Conservation (phyloP, 2,797 vertebrate genomes). For the Hoplostethus atlanticus region DNA sequence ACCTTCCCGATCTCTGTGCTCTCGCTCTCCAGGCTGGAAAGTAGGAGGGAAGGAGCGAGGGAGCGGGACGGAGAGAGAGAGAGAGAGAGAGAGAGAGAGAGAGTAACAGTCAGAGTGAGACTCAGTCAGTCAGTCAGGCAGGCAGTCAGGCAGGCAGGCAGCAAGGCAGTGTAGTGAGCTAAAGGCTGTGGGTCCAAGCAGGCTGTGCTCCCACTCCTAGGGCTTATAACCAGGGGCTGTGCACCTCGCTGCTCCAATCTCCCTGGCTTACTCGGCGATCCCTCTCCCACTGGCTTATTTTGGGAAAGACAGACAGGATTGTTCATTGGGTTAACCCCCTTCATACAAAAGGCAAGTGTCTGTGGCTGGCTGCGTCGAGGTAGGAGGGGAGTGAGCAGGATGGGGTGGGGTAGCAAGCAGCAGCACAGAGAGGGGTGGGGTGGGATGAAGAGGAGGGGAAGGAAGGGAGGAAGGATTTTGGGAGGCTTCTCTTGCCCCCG, state of each 20-base stretch:
- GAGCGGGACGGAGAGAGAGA: slow-evolving; percentile 32
- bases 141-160: slow-evolving; percentile 46
- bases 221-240: slow-evolving; percentile 85
- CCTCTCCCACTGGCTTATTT: slow-evolving; percentile 83
- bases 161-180: slow-evolving; percentile 72
- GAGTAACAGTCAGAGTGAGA: slow-evolving; percentile 68
- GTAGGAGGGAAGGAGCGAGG: slow-evolving; percentile 82
- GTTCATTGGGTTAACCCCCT: slow-evolving; percentile 82
- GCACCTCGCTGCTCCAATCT: slow-evolving; percentile 84
- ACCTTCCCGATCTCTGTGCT: slow-evolving; percentile 85
- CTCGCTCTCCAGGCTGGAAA: slow-evolving; percentile 84
- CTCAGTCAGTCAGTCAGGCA: slow-evolving; percentile 58
- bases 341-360: slow-evolving; percentile 84
- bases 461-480: slow-evolving; percentile 45
- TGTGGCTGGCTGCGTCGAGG: slow-evolving; percentile 72
- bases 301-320: slow-evolving; percentile 84
- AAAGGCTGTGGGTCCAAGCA: slow-evolving; percentile 76
- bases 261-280: slow-evolving; percentile 75
- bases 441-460: slow-evolving; percentile 59
- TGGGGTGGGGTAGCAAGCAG: slow-evolving; percentile 78
- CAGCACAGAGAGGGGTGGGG: slow-evolving; percentile 69
- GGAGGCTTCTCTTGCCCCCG: slow-evolving; percentile 56
- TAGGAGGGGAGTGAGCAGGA: slow-evolving; percentile 81
- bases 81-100: slow-evolving; percentile 70
- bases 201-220: slow-evolving; percentile 75